Percentiles rank a stretch among this genome's conserved stretches.
Conservation (phyloP, 2,888 invertebrate genomes). For the Macrosiphum euphorbiae region DNA sequence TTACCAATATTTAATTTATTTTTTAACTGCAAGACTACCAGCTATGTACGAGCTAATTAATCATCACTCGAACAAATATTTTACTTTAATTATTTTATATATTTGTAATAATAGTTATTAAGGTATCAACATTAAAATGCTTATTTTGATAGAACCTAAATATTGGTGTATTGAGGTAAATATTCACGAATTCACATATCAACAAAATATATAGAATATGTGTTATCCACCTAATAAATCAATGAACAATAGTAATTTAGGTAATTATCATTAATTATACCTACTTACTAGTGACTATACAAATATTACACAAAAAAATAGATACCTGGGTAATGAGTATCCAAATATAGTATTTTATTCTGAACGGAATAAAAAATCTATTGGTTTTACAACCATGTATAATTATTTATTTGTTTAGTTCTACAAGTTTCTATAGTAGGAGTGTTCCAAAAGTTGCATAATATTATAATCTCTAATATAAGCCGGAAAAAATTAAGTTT, state of each 20-base stretch:
- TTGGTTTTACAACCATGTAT: background rate
- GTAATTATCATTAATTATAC: background rate
- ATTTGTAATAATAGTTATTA: background rate
- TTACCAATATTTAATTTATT: background rate
- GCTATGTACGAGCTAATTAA: background rate
- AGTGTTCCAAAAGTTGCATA: background rate
- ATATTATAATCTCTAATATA: background rate
- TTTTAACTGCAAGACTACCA: background rate
- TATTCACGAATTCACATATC: background rate
- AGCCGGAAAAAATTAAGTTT: background rate
- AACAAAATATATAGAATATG: background rate
- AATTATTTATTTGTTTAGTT: background rate
- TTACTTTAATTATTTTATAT: background rate
- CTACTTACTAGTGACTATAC: background rate
- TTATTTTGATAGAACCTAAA: background rate
- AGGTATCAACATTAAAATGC: background rate
- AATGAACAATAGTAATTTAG: background rate
- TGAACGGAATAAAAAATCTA: background rate
- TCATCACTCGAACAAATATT: background rate
- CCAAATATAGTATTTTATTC: background rate
- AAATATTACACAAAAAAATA: background rate
- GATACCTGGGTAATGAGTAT: background rate
- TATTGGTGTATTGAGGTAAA: background rate
- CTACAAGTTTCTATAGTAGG: background rate
- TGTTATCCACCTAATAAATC: background rate